These are phyloP conservation scores for Macaria liturata DNA, from an alignment of 2,888 invertebrate genomes.

Conservation along the genomic window DNA sequence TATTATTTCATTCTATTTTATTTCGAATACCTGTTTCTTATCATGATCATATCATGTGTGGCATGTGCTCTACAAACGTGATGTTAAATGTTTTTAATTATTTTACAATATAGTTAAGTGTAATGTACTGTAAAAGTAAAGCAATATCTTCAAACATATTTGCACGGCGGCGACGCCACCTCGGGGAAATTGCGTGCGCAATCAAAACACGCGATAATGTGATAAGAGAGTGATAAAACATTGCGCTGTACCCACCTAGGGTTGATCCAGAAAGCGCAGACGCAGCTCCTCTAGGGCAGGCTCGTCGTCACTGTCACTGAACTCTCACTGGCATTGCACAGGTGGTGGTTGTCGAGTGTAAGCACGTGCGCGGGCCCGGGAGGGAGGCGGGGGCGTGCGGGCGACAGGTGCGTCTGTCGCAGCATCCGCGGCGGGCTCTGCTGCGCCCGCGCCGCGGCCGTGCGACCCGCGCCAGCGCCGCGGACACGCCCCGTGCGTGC, in stretches of 20 bases:
- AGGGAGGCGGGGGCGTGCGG: constrained; percentile 35
- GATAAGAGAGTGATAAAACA: constrained; percentile 63
- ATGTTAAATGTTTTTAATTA: no score
- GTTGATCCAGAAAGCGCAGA: constrained; percentile 63
- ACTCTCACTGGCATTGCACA: constrained; percentile 69
- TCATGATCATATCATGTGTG: no score
- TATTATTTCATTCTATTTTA: no score
- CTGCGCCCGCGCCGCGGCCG: constrained; percentile 39
- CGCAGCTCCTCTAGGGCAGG: constrained; percentile 44
- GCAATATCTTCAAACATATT: constrained; percentile 37
- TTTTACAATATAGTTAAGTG: no score
- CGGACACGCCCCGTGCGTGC: constrained; percentile 69
- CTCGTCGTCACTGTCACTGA: constrained; percentile 63
- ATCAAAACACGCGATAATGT: constrained; percentile 59
- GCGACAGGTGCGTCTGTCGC: constrained; percentile 70
- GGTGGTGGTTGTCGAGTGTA: constrained; percentile 36
- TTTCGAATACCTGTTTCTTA: no score
- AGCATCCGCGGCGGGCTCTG: constrained; percentile 74
- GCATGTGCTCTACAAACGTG: no score
- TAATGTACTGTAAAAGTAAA: constrained; percentile 1
- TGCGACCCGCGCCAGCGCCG: constrained; percentile 21
- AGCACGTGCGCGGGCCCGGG: constrained; percentile 43
- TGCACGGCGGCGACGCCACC: constrained; percentile 41
- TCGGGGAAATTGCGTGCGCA: constrained; percentile 55
- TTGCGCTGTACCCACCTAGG: constrained; percentile 67